Conservation (phyloP, 2,113 vertebrate genomes). For the Sceloporus undulatus region DNA sequence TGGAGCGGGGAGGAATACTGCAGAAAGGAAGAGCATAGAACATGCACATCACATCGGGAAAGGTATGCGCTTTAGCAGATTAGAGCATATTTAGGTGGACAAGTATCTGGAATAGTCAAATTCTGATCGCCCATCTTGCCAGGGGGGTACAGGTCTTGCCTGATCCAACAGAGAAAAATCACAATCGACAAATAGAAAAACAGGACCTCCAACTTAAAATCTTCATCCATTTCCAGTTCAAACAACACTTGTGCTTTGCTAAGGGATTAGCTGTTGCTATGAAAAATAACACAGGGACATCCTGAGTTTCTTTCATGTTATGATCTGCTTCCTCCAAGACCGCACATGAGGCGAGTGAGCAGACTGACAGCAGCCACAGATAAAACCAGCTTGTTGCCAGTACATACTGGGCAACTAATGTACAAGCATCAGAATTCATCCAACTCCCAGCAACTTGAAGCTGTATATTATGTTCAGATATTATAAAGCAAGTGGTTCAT, state of each 20-base stretch:
- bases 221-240: constrained; percentile 66
- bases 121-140: neutral
- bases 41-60: constrained; percentile 47
- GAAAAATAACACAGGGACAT: constrained; percentile 72
- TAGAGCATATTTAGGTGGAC: constrained; percentile 6
- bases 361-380: neutral
- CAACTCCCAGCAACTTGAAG: neutral
- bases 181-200: constrained; percentile 46
- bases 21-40: constrained; percentile 24
- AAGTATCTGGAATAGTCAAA: constrained; percentile 31
- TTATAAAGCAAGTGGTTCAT: neutral
- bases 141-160: neutral
- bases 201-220: constrained; percentile 37
- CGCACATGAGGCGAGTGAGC: constrained; percentile 47
- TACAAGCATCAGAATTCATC: neutral
- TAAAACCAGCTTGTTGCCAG: neutral
- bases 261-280: constrained; percentile 75
- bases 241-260: constrained; percentile 72
- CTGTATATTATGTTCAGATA: neutral
- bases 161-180: constrained; percentile 2
- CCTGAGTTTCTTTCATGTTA: constrained; percentile 40
- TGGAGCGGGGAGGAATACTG: neutral
- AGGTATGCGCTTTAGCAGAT: neutral
- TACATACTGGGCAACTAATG: neutral
- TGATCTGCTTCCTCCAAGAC: constrained; percentile 60